phyloP scores from a whole-genome alignment of 2,113 vertebrate species.

The Willisornis vidua region DNA sequence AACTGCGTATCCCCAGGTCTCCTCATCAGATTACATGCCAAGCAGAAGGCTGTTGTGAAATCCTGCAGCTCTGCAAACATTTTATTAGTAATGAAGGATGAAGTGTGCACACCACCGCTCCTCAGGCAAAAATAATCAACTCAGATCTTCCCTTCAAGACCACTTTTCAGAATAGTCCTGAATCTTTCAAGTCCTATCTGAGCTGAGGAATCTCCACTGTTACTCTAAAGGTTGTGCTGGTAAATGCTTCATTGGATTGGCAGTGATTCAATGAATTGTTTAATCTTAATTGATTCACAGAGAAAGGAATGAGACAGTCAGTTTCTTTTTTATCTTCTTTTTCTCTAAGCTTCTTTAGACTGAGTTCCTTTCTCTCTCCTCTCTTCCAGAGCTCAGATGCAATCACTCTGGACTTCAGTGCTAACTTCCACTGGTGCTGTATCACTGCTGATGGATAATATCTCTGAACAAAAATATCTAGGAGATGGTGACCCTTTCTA shows the following conservation, averaged over 20 bases:
- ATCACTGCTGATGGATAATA: background rate
- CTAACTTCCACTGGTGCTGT: background rate
- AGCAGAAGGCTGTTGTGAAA: slow-evolving; percentile 6
- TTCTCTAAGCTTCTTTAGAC: background rate
- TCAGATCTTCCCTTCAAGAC: background rate
- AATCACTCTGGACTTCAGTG: background rate
- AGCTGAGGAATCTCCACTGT: background rate
- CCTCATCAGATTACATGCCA: background rate
- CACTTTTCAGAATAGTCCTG: background rate
- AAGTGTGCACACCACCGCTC: background rate
- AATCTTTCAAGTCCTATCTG: background rate
- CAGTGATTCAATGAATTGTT: slow-evolving; percentile 52
- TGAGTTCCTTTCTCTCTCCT: background rate
- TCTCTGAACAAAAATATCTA: background rate
- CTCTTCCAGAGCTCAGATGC: background rate
- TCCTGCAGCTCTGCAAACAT: background rate
- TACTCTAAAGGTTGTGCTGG: background rate
- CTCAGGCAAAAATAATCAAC: background rate
- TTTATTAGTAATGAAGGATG: background rate
- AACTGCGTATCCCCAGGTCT: background rate
- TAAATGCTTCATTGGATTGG: slow-evolving; percentile 15
- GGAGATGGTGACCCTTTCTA: background rate
- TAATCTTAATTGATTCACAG: slow-evolving; percentile 26
- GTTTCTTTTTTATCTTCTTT: background rate
- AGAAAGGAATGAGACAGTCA: background rate